A percentile compares a stretch with the other conserved stretches of the same genome.
phyloP scores from a whole-genome alignment of 2,113 vertebrate species.

The Castor canadensis region DNA sequence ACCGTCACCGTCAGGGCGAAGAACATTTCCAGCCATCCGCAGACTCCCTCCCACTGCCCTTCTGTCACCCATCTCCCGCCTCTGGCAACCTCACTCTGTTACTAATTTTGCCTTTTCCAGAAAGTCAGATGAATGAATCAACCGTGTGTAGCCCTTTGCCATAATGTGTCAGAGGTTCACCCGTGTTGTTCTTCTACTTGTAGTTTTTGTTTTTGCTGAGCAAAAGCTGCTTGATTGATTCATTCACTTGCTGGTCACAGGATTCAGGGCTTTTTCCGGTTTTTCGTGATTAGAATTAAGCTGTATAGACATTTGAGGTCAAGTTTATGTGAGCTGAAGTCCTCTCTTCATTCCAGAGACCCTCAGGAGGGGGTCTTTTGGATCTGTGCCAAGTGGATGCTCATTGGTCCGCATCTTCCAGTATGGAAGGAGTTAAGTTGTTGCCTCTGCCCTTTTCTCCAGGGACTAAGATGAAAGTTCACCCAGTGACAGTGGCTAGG shows the following conservation, averaged over 20 bases:
- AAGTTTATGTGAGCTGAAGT: background rate
- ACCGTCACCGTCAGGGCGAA: too few relatives aligned
- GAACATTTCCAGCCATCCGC: background rate
- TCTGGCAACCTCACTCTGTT: background rate
- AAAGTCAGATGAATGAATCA: background rate
- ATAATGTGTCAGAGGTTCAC: background rate
- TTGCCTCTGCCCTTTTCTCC: background rate
- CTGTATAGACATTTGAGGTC: too few relatives aligned
- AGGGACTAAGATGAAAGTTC: background rate
- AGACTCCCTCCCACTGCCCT: background rate
- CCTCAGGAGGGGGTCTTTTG: too few relatives aligned
- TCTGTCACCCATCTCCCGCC: rapidly evolving
- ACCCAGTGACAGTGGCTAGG: background rate
- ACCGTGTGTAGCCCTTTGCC: background rate
- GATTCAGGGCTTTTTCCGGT: background rate
- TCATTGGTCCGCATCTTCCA: rapidly evolving
- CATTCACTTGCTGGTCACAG: background rate
- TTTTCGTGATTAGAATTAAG: background rate
- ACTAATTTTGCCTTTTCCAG: background rate
- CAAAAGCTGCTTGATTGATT: background rate
- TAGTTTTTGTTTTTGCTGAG: background rate
- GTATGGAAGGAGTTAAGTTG: background rate
- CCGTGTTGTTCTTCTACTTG: too few relatives aligned
- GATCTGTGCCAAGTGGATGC: too few relatives aligned
- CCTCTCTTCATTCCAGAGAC: background rate